phyloP scores from a whole-genome alignment of 2,888 invertebrate species.

The Trileptium ribeirensis region DNA sequence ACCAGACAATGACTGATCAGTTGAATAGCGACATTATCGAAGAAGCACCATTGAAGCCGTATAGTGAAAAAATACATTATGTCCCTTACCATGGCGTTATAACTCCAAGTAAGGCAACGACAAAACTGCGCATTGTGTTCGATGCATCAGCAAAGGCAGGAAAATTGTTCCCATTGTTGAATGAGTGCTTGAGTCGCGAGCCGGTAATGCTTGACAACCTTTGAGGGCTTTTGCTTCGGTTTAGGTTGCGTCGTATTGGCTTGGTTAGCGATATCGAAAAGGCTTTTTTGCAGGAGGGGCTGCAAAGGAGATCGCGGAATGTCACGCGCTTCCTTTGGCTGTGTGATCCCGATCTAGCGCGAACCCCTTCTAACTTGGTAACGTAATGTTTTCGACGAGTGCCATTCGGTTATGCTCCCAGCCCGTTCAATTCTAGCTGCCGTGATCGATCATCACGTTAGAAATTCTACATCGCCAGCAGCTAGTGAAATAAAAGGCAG shows the following conservation, averaged over 20 bases:
- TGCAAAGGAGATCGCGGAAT: constrained; percentile 24
- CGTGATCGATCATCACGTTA: too few relatives aligned
- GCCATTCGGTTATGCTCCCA: too few relatives aligned
- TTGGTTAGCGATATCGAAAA: constrained; percentile 26
- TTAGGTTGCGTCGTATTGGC: not conserved
- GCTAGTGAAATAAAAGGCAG: too few relatives aligned
- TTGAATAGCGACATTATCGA: too few relatives aligned
- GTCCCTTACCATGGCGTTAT: constrained; percentile 32
- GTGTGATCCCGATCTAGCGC: not conserved
- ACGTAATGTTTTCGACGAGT: constrained; percentile 28
- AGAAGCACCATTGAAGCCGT: too few relatives aligned
- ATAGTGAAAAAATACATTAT: too few relatives aligned
- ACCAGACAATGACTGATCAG: too few relatives aligned
- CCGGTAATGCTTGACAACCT: constrained; percentile 27
- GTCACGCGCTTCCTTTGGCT: constrained; percentile 32
- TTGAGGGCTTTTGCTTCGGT: constrained; percentile 21
- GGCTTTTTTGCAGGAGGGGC: constrained; percentile 21
- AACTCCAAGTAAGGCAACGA: constrained; percentile 29
- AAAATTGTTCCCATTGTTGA: not conserved
- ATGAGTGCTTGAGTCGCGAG: constrained; percentile 29
- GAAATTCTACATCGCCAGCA: too few relatives aligned
- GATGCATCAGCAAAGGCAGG: constrained; percentile 32
- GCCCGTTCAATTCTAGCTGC: too few relatives aligned
- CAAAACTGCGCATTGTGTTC: constrained; percentile 39
- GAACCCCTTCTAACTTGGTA: constrained; percentile 16